Percentiles rank a stretch among this genome's conserved stretches.
Conservation (phyloP, 2,797 vertebrate species). For the Falco novaeseelandiae region DNA sequence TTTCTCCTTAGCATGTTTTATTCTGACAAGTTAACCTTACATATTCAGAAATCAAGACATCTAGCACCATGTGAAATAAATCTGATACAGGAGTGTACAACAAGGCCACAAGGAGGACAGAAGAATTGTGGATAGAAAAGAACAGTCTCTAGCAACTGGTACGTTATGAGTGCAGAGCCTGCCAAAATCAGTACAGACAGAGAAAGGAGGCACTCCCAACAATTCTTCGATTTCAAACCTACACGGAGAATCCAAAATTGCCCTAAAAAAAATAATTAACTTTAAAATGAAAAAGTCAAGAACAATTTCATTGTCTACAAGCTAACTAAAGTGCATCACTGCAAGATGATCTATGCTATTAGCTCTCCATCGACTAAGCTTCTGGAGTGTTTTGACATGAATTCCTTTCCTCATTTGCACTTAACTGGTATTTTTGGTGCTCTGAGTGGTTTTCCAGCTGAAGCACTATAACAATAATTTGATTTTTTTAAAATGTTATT, state of each 20-base stretch:
- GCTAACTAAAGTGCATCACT: not conserved
- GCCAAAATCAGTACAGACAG: not conserved
- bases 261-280: not conserved
- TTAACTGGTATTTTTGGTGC: not conserved
- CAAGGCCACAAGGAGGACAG: not conserved
- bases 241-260: not conserved
- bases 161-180: not conserved
- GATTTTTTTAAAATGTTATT: not conserved
- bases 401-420: not conserved
- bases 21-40: not conserved
- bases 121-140: not conserved
- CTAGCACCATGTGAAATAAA: not conserved
- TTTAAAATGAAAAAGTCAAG: not conserved
- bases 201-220: not conserved
- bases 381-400: not conserved
- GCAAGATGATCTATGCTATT: not conserved
- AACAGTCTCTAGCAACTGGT: not conserved
- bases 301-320: not conserved
- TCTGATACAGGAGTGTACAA: not conserved
- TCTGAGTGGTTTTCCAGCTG: not conserved
- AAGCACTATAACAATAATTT: not conserved
- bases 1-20: not conserved
- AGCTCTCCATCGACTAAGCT: not conserved
- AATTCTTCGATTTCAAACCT: not conserved
- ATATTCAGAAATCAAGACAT: not conserved